Percentiles rank a stretch among this genome's conserved stretches.
These are phyloP conservation scores for Arge pagana DNA, from an alignment of 2,888 invertebrate genomes.

Conservation along the genomic window DNA sequence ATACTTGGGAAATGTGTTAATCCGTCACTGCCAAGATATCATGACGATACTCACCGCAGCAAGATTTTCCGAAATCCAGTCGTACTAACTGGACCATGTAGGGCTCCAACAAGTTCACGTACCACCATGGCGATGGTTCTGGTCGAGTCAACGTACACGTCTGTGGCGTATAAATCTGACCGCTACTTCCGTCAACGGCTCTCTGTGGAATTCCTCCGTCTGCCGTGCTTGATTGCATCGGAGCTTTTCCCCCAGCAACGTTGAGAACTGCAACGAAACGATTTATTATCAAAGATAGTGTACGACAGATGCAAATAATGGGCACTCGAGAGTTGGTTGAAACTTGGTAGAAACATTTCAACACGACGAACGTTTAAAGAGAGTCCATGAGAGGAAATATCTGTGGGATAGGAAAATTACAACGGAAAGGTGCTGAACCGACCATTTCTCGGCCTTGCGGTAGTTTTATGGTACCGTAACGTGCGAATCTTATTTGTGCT, in stretches of 20 bases:
- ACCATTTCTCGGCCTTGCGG: constrained; percentile 42
- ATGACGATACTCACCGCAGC: constrained; percentile 78
- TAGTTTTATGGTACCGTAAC: constrained; percentile 54
- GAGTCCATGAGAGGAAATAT: background rate
- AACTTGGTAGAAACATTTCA: background rate
- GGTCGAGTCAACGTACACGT: constrained; percentile 86
- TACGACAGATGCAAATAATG: constrained; percentile 6
- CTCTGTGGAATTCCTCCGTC: constrained; percentile 85
- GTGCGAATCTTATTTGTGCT: constrained; percentile 47
- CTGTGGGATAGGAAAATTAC: too few relatives aligned
- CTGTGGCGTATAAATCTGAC: constrained; percentile 77
- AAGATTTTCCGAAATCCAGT: constrained; percentile 87
- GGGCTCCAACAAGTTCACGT: constrained; percentile 90
- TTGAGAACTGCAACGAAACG: constrained; percentile 74
- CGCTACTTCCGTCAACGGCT: constrained; percentile 89
- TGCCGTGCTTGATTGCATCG: constrained; percentile 89
- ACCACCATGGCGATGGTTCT: constrained; percentile 92
- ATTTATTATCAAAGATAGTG: constrained; percentile 8
- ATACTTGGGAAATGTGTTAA: constrained; percentile 1
- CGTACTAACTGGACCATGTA: constrained; percentile 94
- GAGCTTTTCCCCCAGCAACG: constrained; percentile 92
- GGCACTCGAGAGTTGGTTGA: too few relatives aligned
- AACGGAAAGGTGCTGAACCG: background rate
- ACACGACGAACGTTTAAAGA: background rate
- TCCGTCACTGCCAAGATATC: background rate